A percentile compares a stretch with the other conserved stretches of the same genome.
phyloP scores from a whole-genome alignment of 2,113 vertebrate genomes.

The Boleophthalmus pectinirostris region DNA sequence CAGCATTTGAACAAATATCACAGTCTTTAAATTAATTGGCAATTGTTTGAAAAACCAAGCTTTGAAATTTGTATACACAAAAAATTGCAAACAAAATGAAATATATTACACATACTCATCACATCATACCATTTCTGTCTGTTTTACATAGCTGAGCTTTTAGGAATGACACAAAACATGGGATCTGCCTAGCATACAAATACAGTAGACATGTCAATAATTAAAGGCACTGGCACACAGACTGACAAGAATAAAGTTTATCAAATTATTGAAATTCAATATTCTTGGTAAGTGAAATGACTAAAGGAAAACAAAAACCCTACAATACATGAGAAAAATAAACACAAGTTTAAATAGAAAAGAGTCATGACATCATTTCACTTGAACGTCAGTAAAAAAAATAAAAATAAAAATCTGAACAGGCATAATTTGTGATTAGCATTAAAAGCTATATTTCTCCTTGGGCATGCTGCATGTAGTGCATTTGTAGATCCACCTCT shows the following conservation, averaged over 20 bases:
- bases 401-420: conserved; percentile 24
- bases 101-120: not conserved
- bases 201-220: conserved; percentile 68
- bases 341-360: conserved; percentile 18
- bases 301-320: too few species aligned
- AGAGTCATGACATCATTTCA: conserved; percentile 9
- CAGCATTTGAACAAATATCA: not conserved
- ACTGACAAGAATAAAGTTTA: conserved; percentile 60
- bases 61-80: not conserved
- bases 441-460: conserved; percentile 71
- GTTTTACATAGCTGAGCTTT: not conserved
- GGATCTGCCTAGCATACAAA: conserved; percentile 62
- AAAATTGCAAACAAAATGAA: not conserved
- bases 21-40: not conserved
- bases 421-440: conserved; percentile 22
- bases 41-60: not conserved
- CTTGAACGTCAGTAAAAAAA: conserved; percentile 25
- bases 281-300: not conserved
- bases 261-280: conserved; percentile 52
- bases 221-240: conserved; percentile 62
- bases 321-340: not conserved
- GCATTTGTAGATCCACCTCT: conserved; percentile 79
- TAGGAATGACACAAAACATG: not conserved
- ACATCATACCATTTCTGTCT: not conserved
- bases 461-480: conserved; percentile 81